These are phyloP conservation scores for Piprites chloris DNA, from an alignment of 2,113 vertebrate species.

Conservation along the genomic window DNA sequence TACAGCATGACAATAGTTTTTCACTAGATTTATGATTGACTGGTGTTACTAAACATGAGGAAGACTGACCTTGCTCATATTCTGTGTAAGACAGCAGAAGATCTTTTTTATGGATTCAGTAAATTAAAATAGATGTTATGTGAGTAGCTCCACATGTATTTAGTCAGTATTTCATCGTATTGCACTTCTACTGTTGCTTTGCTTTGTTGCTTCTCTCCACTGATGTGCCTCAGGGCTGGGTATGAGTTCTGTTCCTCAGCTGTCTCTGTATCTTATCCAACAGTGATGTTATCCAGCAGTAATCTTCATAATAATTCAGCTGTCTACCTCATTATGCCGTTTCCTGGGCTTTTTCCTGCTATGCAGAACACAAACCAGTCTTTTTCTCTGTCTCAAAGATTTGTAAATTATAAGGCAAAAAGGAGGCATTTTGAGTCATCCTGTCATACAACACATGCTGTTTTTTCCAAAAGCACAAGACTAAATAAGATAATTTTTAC, in stretches of 20 bases:
- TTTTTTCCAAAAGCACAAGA: not conserved
- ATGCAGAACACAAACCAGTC: not conserved
- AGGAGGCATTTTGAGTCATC: constrained; percentile 1
- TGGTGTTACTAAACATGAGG: not conserved
- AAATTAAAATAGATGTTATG: not conserved
- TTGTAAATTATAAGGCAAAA: constrained; percentile 13
- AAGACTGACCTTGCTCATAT: not conserved
- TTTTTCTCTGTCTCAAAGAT: not conserved
- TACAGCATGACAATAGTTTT: not conserved
- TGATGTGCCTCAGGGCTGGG: not conserved
- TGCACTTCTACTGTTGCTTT: not conserved
- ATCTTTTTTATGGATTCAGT: not conserved
- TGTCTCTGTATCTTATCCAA: constrained; percentile 28
- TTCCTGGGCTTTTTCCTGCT: constrained; percentile 30
- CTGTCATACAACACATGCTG: not conserved
- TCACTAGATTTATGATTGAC: not conserved
- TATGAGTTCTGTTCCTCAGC: constrained; percentile 18
- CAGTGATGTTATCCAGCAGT: constrained; percentile 6
- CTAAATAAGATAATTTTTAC: not conserved
- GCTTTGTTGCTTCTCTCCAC: not conserved
- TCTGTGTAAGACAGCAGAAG: not conserved
- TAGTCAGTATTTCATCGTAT: not conserved
- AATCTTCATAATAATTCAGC: constrained; percentile 19
- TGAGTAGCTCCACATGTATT: not conserved
- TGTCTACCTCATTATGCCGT: constrained; percentile 28